Conservation (phyloP, 2,797 vertebrate species). For the Euthynnus affinis region DNA sequence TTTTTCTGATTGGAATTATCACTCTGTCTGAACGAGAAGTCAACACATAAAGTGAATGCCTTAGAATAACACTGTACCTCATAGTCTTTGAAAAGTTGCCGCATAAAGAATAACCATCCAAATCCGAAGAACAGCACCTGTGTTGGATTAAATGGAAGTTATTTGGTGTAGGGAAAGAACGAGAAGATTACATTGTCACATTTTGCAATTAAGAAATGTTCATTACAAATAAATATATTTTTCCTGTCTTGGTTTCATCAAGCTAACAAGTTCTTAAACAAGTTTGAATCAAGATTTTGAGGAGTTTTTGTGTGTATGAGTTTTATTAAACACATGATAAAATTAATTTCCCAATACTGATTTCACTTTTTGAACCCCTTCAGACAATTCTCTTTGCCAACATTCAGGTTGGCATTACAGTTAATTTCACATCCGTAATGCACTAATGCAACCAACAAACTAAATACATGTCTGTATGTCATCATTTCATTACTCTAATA, state of each 20-base stretch:
- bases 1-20: slow-evolving; percentile 1
- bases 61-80: slow-evolving; percentile 85
- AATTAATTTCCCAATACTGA: no score
- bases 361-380: no score
- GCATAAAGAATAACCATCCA: slow-evolving; percentile 99
- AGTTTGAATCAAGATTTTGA: not conserved
- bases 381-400: no score
- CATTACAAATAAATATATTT: not conserved
- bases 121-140: slow-evolving; percentile 99
- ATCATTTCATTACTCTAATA: no score
- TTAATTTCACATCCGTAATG: no score
- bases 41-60: not conserved
- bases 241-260: not conserved
- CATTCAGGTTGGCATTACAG: no score
- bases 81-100: slow-evolving; percentile 97
- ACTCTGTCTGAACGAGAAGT: no score
- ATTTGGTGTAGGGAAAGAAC: not conserved
- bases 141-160: slow-evolving; percentile 2
- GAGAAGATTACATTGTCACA: not conserved
- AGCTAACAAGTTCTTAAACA: not conserved
- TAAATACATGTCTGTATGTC: no score
- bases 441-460: no score
- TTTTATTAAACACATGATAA: no score
- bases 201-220: not conserved
- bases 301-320: no score